phyloP scores from a whole-genome alignment of 1,140 invertebrate species.

The Palaemon carinicauda region DNA sequence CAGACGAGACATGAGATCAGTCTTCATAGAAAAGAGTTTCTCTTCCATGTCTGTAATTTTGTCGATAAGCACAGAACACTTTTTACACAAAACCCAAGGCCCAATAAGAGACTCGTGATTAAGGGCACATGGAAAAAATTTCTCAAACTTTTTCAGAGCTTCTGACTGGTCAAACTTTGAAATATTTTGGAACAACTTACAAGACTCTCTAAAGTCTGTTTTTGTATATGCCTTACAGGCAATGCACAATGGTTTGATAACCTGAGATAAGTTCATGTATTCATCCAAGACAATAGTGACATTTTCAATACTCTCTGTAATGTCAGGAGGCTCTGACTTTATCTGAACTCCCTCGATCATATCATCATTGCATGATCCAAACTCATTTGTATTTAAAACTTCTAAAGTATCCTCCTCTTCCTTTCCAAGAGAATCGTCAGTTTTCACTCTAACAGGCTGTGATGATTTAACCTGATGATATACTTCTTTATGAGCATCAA shows the following conservation, averaged over 20 bases:
- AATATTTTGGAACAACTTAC: slow-evolving; percentile 33
- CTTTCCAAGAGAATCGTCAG: slow-evolving; percentile 11
- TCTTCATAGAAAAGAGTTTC: slow-evolving; percentile 33
- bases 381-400: neutral
- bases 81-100: slow-evolving; percentile 42
- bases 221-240: slow-evolving; percentile 25
- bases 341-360: neutral
- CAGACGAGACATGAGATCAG: slow-evolving; percentile 14
- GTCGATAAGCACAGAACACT: slow-evolving; percentile 39
- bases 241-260: slow-evolving; percentile 39
- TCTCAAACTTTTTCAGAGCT: slow-evolving; percentile 29
- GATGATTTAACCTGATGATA: slow-evolving; percentile 37
- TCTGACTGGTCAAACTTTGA: slow-evolving; percentile 17
- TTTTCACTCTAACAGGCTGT: slow-evolving; percentile 35
- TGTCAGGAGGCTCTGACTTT: slow-evolving; percentile 19
- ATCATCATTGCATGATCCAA: neutral
- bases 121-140: slow-evolving; percentile 33
- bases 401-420: slow-evolving; percentile 9
- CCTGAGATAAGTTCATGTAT: neutral
- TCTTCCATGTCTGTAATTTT: slow-evolving; percentile 46
- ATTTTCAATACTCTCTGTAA: slow-evolving; percentile 26
- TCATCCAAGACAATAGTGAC: slow-evolving; percentile 38
- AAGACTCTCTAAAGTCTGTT: slow-evolving; percentile 29
- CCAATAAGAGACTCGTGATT: slow-evolving; percentile 2
- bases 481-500: slow-evolving; percentile 33